Base-by-base conservation (phyloP, 2,113 vertebrate genomes). In the Emydura subglobosa region DNA sequence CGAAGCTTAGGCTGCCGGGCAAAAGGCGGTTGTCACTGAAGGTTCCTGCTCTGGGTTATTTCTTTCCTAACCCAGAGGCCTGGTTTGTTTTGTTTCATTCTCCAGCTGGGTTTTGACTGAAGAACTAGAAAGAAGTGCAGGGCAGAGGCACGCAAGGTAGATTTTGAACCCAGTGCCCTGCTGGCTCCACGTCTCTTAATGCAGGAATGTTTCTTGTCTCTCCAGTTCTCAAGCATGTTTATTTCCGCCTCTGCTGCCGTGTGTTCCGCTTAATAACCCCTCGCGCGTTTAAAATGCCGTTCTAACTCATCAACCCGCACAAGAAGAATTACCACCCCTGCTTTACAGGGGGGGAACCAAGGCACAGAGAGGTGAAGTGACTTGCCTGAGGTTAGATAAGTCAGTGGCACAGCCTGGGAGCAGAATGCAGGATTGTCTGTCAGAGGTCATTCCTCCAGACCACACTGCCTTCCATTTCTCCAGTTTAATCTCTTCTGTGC, bases 1-100 rank as follows among this genome's bases (percentile, higher is more conserved):
- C 7, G 89, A 94, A 96, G 90, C 94, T 34, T 83, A 83, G 50
- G 91, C 91, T 91, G 50, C 21, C 1, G 3, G 85, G 90, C 82
- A 53, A 81, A 54, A 39, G 88, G 91, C 0, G 1, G 93, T 87
- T 51, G 92, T 31, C 13, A 44, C 91, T n/a, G 81, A 93, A 4
- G 0, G 82, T 49, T 59, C 88, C 96, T 14, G 92, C 79, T 50
- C 85, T 54, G 34, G 90, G 94, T 85, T 86, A 29, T 6, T n/a
- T 42, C 92, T 74, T 19, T 65, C 54, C 47, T 1, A 68, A 59
- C 31, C 85, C 87, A 5, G 8, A 78, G 85, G n/a, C 74, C 59
- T 54, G 50, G 7, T 54, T 24, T 12, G 50, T 82, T n/a, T 47
- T 39, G 50, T 31, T 68, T 72, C 17, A n/a, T 39, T 72, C 65